These are phyloP conservation scores for Auanema freiburgensis DNA, from an alignment of 2,888 invertebrate species.

Conservation along the genomic window DNA sequence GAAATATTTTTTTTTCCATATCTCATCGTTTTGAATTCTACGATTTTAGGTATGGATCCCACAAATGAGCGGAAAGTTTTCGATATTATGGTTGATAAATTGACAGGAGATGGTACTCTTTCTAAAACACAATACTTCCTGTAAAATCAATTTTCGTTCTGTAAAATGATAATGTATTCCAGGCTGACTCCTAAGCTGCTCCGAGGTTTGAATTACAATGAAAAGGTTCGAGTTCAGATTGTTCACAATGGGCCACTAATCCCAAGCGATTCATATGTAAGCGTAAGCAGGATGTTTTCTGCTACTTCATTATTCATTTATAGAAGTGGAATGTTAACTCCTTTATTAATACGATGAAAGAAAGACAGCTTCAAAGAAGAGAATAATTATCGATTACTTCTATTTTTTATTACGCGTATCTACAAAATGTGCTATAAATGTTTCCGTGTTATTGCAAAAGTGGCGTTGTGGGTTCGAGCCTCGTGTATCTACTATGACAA, in stretches of 20 bases:
- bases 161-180: not conserved
- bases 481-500: too few relatives aligned
- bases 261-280: too few relatives aligned
- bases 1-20: not conserved
- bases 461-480: too few relatives aligned
- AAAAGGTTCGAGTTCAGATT: conserved; percentile 42
- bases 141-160: conserved; percentile 29
- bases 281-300: too few relatives aligned
- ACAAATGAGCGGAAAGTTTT: conserved; percentile 61
- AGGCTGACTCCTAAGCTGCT: conserved; percentile 51
- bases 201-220: conserved; percentile 47
- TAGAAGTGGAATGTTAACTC: too few relatives aligned
- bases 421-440: too few relatives aligned
- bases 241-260: conserved; percentile 23
- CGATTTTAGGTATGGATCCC: conserved; percentile 61
- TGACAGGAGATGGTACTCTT: conserved; percentile 46
- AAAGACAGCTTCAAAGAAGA: too few relatives aligned
- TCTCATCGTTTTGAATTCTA: not conserved
- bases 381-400: too few relatives aligned
- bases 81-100: conserved; percentile 59
- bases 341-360: too few relatives aligned
- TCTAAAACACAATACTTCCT: conserved; percentile 60
- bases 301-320: too few relatives aligned
- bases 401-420: too few relatives aligned
- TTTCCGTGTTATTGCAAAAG: too few relatives aligned